phyloP scores from a whole-genome alignment of 2,797 vertebrate genomes.

The Furcifer pardalis region DNA sequence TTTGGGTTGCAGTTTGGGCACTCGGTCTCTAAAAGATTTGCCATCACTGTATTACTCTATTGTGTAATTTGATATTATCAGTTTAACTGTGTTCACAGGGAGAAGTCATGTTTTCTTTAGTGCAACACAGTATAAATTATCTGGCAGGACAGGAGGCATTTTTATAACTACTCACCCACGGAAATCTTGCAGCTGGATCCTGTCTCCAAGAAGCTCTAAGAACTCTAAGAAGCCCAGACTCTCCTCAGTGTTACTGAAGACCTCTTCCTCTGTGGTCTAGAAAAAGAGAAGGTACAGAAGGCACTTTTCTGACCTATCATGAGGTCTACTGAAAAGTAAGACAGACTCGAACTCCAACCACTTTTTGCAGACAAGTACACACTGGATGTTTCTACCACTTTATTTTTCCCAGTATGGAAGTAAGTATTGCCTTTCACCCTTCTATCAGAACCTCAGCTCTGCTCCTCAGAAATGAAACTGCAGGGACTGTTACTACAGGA shows the following conservation, averaged over 20 bases:
- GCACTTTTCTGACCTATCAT: background rate
- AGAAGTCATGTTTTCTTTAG: too few relatives aligned
- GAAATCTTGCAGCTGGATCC: slow-evolving; percentile 74
- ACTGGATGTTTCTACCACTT: too few relatives aligned
- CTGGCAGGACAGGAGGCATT: background rate
- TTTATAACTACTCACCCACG: slow-evolving; percentile 67
- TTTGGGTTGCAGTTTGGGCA: too few relatives aligned
- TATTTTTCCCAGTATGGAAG: background rate
- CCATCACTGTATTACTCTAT: too few relatives aligned
- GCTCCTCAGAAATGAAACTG: background rate
- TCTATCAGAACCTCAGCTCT: background rate
- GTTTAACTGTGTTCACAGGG: too few relatives aligned
- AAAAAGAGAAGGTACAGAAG: slow-evolving; percentile 31
- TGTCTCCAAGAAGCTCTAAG: slow-evolving; percentile 73
- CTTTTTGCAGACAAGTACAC: background rate
- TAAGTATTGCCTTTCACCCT: background rate
- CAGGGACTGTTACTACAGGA: background rate
- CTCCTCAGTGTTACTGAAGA: slow-evolving; percentile 76
- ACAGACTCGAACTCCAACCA: background rate
- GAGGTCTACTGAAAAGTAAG: background rate
- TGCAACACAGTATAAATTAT: background rate
- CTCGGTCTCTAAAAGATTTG: too few relatives aligned
- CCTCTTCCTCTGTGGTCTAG: slow-evolving; percentile 73
- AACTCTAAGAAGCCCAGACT: slow-evolving; percentile 74
- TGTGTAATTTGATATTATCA: too few relatives aligned